phyloP scores from a whole-genome alignment of 2,888 invertebrate species.

The Bugulina stolonifera region DNA sequence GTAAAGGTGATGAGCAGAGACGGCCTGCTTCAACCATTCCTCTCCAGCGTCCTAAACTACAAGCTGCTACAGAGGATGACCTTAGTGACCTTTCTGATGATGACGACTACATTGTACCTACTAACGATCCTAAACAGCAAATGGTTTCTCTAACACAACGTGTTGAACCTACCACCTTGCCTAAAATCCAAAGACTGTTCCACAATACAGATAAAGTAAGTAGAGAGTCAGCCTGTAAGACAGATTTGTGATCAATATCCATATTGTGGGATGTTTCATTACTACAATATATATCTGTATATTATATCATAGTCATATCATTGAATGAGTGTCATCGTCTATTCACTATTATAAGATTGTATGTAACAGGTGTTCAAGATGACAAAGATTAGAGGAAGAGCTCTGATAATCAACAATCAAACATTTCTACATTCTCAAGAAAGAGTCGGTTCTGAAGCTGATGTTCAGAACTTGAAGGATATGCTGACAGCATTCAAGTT shows the following conservation, averaged over 20 bases:
- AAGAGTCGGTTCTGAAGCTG: neutral
- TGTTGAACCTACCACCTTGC: neutral
- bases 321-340: too few species aligned
- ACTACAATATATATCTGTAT: too few species aligned
- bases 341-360: neutral
- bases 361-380: neutral
- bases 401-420: neutral
- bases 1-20: too few species aligned
- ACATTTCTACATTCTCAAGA: neutral
- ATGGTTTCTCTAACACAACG: neutral
- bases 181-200: neutral
- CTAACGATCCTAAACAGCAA: neutral
- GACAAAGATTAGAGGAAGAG: neutral
- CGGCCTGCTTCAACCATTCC: neutral
- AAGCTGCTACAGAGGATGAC: neutral
- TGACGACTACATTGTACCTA: neutral
- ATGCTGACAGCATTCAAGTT: neutral
- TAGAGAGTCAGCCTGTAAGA: neutral
- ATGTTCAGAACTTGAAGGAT: neutral
- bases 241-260: neutral
- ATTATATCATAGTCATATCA: too few species aligned
- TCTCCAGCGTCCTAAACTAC: neutral
- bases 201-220: neutral
- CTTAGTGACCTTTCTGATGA: neutral
- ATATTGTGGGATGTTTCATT: neutral